Percentiles rank a stretch among this genome's conserved stretches.
Conservation (phyloP, 1,140 invertebrate species). For the Pseudomyrmex concolor region DNA sequence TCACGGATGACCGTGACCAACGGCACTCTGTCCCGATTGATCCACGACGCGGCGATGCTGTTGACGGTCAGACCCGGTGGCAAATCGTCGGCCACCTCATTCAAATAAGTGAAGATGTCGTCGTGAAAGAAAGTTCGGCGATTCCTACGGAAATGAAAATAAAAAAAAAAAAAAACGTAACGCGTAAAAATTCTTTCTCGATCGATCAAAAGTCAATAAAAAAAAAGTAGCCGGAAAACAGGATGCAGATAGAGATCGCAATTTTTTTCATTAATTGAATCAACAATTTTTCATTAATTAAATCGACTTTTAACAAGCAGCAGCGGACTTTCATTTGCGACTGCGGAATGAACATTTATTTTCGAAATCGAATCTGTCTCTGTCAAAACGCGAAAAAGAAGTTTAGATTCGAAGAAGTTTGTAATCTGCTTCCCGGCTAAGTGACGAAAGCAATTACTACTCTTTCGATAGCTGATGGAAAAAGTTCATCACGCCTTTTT, state of each 20-base stretch:
- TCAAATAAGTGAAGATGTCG: conserved; percentile 92
- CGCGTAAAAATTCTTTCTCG: neutral
- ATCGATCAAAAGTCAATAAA: neutral
- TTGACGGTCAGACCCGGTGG: conserved; percentile 87
- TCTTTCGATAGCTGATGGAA: conserved; percentile 84
- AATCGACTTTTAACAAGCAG: neutral
- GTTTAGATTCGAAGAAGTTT: neutral
- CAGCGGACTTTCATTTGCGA: neutral
- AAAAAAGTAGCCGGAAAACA: conserved; percentile 56
- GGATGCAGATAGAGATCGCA: neutral
- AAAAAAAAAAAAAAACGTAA: neutral
- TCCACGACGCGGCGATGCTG: conserved; percentile 92
- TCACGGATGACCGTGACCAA: conserved; percentile 90
- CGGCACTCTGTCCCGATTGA: conserved; percentile 92
- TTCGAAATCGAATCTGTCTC: neutral
- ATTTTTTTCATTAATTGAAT: neutral
- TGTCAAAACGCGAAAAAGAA: neutral
- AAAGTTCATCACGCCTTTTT: conserved; percentile 90
- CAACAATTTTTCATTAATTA: neutral
- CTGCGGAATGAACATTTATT: neutral
- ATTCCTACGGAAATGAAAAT: conserved; percentile 82
- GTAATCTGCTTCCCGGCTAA: conserved; percentile 51
- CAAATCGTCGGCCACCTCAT: conserved; percentile 87
- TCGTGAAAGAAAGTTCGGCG: conserved; percentile 91
- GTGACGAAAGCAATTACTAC: conserved; percentile 64